Evolutionary conservation across 2,888 invertebrate species (phyloP).

Genomic region (Drosophila koepferae): DNA sequence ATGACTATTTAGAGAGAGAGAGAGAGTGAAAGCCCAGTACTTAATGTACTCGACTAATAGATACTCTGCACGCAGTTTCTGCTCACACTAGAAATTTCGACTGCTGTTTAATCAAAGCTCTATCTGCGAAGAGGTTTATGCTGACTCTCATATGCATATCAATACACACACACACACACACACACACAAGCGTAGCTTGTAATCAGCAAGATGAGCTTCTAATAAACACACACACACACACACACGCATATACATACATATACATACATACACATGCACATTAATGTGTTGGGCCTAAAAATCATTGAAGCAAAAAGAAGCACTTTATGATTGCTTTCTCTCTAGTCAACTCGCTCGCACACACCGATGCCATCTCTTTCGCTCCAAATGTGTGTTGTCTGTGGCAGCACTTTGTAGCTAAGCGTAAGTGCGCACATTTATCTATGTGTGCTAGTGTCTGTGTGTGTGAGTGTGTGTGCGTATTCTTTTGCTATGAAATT

Average conservation of each 20-base stretch:
- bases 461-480: conserved; percentile 37
- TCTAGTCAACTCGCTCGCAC: neutral
- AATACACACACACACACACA: conserved; percentile 6
- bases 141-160: conserved; percentile 26
- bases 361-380: neutral
- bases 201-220: conserved; percentile 58
- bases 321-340: conserved; percentile 60
- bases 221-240: conserved; percentile 44
- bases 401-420: conserved; percentile 51
- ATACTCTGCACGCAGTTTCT: neutral
- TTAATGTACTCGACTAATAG: neutral
- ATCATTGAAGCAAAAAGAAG: conserved; percentile 73
- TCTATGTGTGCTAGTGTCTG: neutral
- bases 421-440: conserved; percentile 3
- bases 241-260: conserved; percentile 18
- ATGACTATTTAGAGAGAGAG: neutral
- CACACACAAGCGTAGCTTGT: conserved; percentile 4
- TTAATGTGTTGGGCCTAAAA: conserved; percentile 70
- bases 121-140: too few species aligned
- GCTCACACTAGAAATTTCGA: neutral
- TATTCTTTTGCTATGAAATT: conserved; percentile 69
- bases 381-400: conserved; percentile 6
- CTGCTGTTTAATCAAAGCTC: neutral
- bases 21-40: neutral
- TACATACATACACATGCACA: conserved; percentile 20